Evolutionary conservation across 2,888 invertebrate species (phyloP).

Genomic region (Epistrophella euchroma): DNA sequence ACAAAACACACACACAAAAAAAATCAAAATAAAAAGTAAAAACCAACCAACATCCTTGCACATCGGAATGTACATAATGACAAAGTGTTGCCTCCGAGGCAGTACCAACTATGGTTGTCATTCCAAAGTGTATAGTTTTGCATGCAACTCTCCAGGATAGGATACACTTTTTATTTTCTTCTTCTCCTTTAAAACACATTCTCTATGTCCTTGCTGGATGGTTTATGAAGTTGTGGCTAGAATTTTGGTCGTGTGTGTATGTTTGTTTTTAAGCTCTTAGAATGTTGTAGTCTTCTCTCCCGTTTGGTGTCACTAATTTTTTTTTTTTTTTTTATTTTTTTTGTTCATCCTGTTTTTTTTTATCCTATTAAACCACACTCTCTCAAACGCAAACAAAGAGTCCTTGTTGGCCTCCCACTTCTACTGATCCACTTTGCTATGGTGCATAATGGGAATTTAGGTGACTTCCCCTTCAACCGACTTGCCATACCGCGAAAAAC

Average conservation of each 20-base stretch:
- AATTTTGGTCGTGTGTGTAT: conserved; percentile 21
- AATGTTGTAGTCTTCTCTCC: conserved; percentile 28
- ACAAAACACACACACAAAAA: conserved; percentile 14
- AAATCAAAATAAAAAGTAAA: neutral
- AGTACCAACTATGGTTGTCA: neutral
- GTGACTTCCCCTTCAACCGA: conserved; percentile 47
- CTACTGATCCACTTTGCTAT: conserved; percentile 43
- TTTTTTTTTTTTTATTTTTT: conserved; percentile 19
- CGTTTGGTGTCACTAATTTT: conserved; percentile 11
- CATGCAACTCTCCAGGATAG: conserved; percentile 46
- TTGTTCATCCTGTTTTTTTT: conserved; percentile 51
- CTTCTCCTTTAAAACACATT: conserved; percentile 6
- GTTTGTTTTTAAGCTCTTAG: conserved; percentile 22
- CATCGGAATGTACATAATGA: conserved; percentile 51
- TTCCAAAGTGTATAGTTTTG: conserved; percentile 23
- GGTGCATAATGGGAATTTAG: conserved; percentile 65
- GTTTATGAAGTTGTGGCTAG: conserved; percentile 45
- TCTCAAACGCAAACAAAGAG: conserved; percentile 39
- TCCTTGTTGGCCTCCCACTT: conserved; percentile 30
- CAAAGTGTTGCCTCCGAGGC: conserved; percentile 65
- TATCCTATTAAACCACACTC: conserved; percentile 58
- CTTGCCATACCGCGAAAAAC: conserved; percentile 36
- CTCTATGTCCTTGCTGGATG: conserved; percentile 32
- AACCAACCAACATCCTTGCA: conserved; percentile 59
- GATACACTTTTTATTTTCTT: conserved; percentile 26